Percentiles rank a stretch among this genome's conserved stretches.
These are phyloP conservation scores for Lasioglossum oenotherae DNA, from an alignment of 2,888 invertebrate species.

Conservation along the genomic window DNA sequence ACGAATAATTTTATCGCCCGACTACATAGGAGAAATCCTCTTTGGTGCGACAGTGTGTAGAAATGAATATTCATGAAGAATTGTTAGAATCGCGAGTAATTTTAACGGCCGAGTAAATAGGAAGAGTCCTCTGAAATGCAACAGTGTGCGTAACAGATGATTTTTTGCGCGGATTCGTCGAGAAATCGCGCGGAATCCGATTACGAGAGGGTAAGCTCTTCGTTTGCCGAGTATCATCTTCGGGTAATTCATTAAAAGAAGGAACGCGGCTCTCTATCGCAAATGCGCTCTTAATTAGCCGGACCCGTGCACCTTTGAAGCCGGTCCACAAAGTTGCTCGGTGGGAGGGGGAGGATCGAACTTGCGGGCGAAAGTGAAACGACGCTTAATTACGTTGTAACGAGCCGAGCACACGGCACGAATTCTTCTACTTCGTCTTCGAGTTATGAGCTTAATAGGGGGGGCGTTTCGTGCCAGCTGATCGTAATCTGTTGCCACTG, in stretches of 20 bases:
- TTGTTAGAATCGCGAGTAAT: not conserved
- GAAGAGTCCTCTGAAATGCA: not conserved
- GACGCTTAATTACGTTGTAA: constrained; percentile 62
- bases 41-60: too few species aligned
- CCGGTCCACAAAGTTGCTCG: constrained; percentile 39
- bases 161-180: not conserved
- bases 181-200: constrained; percentile 6
- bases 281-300: constrained; percentile 48
- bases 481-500: constrained; percentile 13
- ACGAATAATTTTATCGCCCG: not conserved
- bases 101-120: not conserved
- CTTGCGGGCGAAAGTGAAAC: constrained; percentile 61
- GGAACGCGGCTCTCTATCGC: constrained; percentile 11
- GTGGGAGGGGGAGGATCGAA: constrained; percentile 30
- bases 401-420: constrained; percentile 51
- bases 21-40: not conserved
- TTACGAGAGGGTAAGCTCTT: not conserved
- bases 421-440: constrained; percentile 57
- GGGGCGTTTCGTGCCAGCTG: constrained; percentile 16
- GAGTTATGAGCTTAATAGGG: constrained; percentile 40
- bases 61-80: too few species aligned
- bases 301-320: constrained; percentile 44
- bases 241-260: constrained; percentile 26
- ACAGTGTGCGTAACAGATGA: not conserved
- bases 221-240: constrained; percentile 1